Percentiles rank a stretch among this genome's conserved stretches.
These are phyloP conservation scores for Urocynchramus pylzowi DNA, from an alignment of 2,113 vertebrate species.

Conservation along the genomic window DNA sequence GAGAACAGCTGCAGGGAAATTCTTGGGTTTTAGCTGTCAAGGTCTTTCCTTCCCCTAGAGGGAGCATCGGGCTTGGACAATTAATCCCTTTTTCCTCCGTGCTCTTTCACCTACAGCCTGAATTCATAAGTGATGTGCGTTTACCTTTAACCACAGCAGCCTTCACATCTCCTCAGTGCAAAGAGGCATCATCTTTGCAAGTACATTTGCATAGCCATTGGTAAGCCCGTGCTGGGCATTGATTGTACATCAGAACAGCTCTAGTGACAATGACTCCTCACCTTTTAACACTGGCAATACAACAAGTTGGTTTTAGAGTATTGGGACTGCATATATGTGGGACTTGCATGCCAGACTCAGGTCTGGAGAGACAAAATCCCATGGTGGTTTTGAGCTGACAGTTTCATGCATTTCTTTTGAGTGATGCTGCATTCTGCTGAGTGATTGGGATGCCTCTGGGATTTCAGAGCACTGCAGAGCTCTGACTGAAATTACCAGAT, in stretches of 20 bases:
- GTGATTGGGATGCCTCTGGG: neutral
- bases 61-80: conserved; percentile 7
- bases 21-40: neutral
- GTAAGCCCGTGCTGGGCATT: rapidly evolving
- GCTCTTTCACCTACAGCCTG: neutral
- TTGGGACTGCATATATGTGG: neutral
- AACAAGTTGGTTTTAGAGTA: neutral
- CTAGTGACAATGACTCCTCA: neutral
- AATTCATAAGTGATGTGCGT: neutral
- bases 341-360: neutral
- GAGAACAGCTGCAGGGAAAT: neutral
- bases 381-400: neutral
- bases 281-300: neutral
- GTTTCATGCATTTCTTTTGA: neutral
- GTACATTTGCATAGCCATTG: neutral
- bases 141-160: neutral
- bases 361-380: neutral
- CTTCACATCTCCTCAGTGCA: neutral
- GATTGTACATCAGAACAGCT: neutral
- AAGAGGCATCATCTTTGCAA: neutral
- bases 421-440: neutral
- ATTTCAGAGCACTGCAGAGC: neutral
- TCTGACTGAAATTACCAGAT: neutral
- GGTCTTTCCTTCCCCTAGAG: conserved; percentile 34
- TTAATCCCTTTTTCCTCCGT: neutral